Conservation (phyloP, 2,797 vertebrate genomes). For the Chelmon rostratus region DNA sequence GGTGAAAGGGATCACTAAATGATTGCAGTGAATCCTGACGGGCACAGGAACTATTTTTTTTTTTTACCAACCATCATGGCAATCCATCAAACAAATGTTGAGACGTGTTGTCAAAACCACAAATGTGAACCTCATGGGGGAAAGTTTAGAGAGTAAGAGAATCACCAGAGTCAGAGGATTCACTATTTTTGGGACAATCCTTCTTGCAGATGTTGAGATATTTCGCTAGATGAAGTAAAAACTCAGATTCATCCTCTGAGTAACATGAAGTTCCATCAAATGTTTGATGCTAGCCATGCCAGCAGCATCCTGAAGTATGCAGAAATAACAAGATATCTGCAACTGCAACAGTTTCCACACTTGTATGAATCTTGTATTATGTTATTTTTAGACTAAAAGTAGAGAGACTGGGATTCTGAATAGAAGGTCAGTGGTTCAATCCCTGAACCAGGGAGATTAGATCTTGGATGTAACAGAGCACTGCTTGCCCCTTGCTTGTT, state of each 20-base stretch:
- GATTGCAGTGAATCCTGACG: not conserved
- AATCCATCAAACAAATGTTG: no score
- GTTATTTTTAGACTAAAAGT: not conserved
- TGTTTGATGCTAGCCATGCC: not conserved
- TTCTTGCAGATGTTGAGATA: slow-evolving; percentile 2
- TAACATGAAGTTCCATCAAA: not conserved
- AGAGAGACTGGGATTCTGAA: not conserved
- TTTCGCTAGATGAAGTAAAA: slow-evolving; percentile 3
- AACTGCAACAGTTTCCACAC: not conserved
- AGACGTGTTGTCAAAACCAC: no score
- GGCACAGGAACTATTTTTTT: not conserved
- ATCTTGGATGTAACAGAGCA: slow-evolving; percentile 23
- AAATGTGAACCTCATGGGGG: no score
- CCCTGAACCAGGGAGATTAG: slow-evolving; percentile 10
- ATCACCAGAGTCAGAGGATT: not conserved
- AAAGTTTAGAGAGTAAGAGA: not conserved
- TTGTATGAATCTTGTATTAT: not conserved
- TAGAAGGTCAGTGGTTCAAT: slow-evolving; percentile 6
- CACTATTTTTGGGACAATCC: not conserved
- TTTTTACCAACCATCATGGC: not conserved
- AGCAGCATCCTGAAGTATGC: not conserved
- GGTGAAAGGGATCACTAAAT: not conserved
- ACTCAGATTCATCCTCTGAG: not conserved
- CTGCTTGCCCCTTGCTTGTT: not conserved
- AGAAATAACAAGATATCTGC: not conserved